These are phyloP conservation scores for Manis crassicaudata DNA, from an alignment of 2,797 vertebrate species.

Conservation along the genomic window DNA sequence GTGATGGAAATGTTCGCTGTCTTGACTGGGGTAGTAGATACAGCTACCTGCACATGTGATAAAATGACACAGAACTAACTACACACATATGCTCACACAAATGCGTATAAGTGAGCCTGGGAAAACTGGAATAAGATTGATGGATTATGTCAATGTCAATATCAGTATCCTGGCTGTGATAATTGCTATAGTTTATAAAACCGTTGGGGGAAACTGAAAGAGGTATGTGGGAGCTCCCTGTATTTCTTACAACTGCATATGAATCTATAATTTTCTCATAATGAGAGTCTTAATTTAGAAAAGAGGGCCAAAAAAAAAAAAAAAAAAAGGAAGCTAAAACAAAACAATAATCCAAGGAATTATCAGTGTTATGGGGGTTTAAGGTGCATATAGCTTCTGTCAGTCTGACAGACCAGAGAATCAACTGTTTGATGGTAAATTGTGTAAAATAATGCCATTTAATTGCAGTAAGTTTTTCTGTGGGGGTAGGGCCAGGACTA, in stretches of 20 bases:
- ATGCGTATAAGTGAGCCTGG: not conserved
- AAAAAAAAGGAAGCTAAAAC: rapidly evolving
- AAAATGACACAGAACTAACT: not conserved
- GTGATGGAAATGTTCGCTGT: not conserved
- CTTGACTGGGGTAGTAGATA: not conserved
- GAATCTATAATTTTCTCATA: not conserved
- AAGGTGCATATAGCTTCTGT: not conserved
- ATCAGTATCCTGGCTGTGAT: not conserved
- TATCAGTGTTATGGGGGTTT: not conserved
- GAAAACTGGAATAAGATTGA: not conserved
- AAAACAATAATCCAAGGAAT: not conserved
- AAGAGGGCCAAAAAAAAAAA: not conserved
- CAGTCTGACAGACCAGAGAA: not conserved
- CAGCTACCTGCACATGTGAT: not conserved
- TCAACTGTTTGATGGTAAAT: not conserved
- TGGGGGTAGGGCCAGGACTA: not conserved
- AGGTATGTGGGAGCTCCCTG: not conserved
- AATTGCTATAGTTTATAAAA: not conserved
- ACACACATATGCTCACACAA: not conserved
- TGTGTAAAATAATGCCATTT: not conserved
- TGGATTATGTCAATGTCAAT: not conserved
- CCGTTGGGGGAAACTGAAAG: not conserved
- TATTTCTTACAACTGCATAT: not conserved
- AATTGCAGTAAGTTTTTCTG: not conserved
- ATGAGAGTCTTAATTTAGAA: not conserved